Evolutionary conservation across 2,797 vertebrate species (phyloP).

Genomic region (Chloroceryle inda): DNA sequence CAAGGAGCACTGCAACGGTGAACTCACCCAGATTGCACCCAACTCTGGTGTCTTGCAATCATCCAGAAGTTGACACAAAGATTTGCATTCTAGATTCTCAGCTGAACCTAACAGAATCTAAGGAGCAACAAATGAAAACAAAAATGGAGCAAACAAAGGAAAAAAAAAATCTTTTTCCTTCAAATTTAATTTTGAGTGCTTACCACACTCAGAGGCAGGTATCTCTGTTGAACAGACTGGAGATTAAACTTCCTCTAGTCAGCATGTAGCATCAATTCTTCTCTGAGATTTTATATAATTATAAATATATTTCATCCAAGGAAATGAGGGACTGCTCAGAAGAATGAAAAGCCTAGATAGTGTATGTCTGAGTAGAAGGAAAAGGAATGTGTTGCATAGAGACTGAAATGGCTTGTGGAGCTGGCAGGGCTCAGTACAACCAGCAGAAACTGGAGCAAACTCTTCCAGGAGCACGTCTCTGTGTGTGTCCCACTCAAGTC

Average conservation of each 20-base stretch:
- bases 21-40: not conserved
- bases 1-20: not conserved
- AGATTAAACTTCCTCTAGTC: not conserved
- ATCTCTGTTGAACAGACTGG: not conserved
- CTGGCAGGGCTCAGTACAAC: not conserved
- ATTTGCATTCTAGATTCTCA: not conserved
- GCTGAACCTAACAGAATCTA: not conserved
- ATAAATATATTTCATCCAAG: not conserved
- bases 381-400: not conserved
- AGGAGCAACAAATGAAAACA: not conserved
- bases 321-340: not conserved
- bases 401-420: not conserved
- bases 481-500: not conserved
- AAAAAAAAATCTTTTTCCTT: not conserved
- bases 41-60: not conserved
- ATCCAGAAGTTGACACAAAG: not conserved
- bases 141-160: not conserved
- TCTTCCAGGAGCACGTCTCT: accelerated
- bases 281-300: not conserved
- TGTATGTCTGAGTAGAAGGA: not conserved
- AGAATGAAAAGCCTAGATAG: not conserved
- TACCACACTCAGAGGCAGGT: not conserved
- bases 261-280: not conserved
- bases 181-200: not conserved
- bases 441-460: not conserved